Conservation (phyloP, 1,140 invertebrate species). For the Sminthurides bifidus region DNA sequence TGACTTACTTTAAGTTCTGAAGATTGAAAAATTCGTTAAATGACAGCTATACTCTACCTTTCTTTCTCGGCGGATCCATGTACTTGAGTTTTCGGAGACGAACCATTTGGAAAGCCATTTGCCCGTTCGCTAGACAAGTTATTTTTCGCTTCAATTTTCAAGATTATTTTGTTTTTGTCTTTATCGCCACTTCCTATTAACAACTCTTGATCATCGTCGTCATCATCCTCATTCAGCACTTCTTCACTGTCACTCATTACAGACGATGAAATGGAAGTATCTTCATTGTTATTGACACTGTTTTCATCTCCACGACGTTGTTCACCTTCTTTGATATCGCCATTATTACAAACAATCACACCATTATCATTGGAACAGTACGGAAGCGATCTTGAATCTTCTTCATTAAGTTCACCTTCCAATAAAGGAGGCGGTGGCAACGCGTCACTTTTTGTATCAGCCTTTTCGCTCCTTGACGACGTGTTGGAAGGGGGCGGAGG, state of each 20-base stretch:
- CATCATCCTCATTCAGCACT: constrained; percentile 9
- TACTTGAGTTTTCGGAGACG: too few species aligned
- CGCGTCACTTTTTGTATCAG: constrained; percentile 27
- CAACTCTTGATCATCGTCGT: constrained; percentile 7
- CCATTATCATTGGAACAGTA: background rate
- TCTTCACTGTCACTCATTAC: constrained; percentile 32
- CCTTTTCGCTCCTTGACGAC: constrained; percentile 17
- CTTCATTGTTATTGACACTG: constrained; percentile 26
- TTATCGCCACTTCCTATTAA: constrained; percentile 1
- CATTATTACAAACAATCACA: constrained; percentile 3
- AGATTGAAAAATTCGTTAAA: too few species aligned
- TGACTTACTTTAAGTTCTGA: too few species aligned
- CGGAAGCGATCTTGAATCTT: background rate
- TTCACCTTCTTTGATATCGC: constrained; percentile 3
- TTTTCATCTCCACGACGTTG: background rate
- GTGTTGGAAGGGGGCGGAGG: constrained; percentile 22
- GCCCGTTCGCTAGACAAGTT: background rate
- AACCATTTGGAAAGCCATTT: background rate
- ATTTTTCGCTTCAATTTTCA: constrained; percentile 22
- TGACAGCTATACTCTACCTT: too few species aligned
- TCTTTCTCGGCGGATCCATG: constrained; percentile 3
- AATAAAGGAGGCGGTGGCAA: constrained; percentile 24
- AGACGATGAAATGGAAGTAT: constrained; percentile 28
- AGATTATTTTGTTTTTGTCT: constrained; percentile 15
- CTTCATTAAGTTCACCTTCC: constrained; percentile 1